Base-by-base conservation (phyloP, 2,113 vertebrate species). In the Steatornis caripensis region DNA sequence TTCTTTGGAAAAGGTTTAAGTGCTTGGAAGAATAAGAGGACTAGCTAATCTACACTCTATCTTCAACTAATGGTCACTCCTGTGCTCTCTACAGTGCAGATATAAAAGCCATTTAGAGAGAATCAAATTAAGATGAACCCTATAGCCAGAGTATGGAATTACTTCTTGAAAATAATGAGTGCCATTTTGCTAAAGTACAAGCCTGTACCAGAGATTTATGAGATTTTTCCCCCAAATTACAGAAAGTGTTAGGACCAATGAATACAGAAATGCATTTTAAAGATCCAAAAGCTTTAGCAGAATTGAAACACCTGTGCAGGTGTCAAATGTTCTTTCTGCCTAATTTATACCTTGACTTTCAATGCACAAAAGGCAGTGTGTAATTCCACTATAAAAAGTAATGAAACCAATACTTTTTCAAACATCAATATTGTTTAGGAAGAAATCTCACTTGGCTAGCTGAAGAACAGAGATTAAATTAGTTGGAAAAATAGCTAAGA, bases 321-420 rank as follows among this genome's bases (percentile, higher is more conserved):
- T 69, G 70, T 72, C 77, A 65, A 61, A 61, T 72, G 39, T 85
- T 90, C 62, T 60, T 95, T 84, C 92, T 93, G 51, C 57, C 58
- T 74, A 78, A 94, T 95, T 91, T 91, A 82, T 66, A 92, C 43
- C 45, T 75, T 69, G 84, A n/a, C 57, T 91, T 91, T 55, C 84
- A 95, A 83, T 53, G 82, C 51, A 87, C 80, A 87, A 79, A 81
- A 90, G 45, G 27, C 70, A 92, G 22, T 13, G 24, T 71, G 39
- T 18, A 89, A 81, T 87, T 93, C 84, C 90, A 92, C 76, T 90
- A 72, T 22, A 89, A 72, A 87, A 90, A 89, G 76, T 77, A 97
- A 96, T 95, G 89, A 95, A 95, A 91, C 15, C 81, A 84, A 92
- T 95, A 83, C 51, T 88, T 93, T 71, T 84, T 32, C 55, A 72